Evolutionary conservation across 2,113 vertebrate species (phyloP).

Genomic region (Gambusia affinis): DNA sequence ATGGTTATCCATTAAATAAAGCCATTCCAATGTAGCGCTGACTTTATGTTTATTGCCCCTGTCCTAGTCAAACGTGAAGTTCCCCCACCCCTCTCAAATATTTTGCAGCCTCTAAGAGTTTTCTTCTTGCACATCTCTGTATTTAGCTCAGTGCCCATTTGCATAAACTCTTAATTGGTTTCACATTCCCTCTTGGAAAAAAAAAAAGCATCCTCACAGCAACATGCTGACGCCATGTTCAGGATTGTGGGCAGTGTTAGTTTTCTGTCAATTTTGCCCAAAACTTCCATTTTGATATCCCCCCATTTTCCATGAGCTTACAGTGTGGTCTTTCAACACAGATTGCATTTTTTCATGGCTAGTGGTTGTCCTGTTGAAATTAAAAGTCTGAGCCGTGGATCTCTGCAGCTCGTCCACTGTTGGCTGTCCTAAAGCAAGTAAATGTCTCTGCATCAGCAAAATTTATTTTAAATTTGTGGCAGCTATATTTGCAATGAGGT

Average conservation of each 20-base stretch:
- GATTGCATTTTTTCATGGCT: neutral
- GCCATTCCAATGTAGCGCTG: neutral
- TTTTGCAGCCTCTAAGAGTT: neutral
- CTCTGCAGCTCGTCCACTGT: neutral
- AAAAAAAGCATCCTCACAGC: neutral
- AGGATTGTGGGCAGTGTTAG: neutral
- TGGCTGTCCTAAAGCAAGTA: neutral
- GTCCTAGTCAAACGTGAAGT: too few species aligned
- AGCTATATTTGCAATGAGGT: neutral
- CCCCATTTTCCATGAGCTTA: neutral
- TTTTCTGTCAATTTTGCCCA: neutral
- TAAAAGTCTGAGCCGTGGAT: neutral
- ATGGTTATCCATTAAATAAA: neutral
- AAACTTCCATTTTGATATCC: neutral
- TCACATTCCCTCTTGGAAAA: neutral
- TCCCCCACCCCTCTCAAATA: neutral
- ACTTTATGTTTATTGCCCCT: neutral
- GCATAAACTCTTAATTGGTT: neutral
- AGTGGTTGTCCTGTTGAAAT: neutral
- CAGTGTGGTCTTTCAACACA: too few species aligned
- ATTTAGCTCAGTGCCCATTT: neutral
- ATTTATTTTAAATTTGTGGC: neutral
- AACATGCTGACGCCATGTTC: neutral
- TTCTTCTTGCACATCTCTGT: neutral
- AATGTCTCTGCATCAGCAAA: neutral